Base-by-base conservation (phyloP, 2,797 vertebrate species). In the Pachyuromys duprasi region DNA sequence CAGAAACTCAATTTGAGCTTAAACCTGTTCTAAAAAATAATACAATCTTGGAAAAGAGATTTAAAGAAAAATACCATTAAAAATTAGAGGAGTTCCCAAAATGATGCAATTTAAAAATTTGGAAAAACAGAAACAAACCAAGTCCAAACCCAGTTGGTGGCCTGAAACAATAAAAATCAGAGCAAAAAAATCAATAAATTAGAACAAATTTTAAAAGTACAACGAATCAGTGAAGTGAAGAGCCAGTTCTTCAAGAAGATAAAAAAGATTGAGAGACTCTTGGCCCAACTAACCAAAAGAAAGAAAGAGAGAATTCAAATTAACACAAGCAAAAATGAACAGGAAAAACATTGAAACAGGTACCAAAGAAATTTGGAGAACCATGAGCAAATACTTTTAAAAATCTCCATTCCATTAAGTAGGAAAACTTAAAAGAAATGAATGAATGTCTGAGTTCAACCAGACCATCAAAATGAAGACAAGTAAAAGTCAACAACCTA, bases 41-140 rank as follows among this genome's bases (percentile, higher is more conserved):
- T 17, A 49, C 83, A 91, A 26, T 80, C 13, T 78, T 79, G 39
- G 12, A 70, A 91, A 94, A 89, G 92, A 88, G 42, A 55, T 49
- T 39, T 12, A 63, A 82, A 39, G 63, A 87, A 95, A 89, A 65
- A 33, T 45, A 13, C 8, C 5, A 33, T 9, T 31, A 83, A 83
- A 53, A 63, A 42, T 45, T 20, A 57, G 53, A 65, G 33, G 81
- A 45, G 45, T 84, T 17, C 18, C 17, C 42, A 8, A 84, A 84
- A 33, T n/a, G 18, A 84, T 49, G 31, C 17, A 67, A 49, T 12
- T 67, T 5, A 65, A 84, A 65, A 49, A 67, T n/a, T n/a, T 67
- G 28, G 5, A n/a, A 84, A 33, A 84, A 49, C 63, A 49, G 15
- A 31, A 49, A 49, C 28, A 67, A 31, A 49, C 3, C 62, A 84